These are phyloP conservation scores for Poeciliopsis presidionis DNA, from an alignment of 2,797 vertebrate genomes.

Conservation along the genomic window DNA sequence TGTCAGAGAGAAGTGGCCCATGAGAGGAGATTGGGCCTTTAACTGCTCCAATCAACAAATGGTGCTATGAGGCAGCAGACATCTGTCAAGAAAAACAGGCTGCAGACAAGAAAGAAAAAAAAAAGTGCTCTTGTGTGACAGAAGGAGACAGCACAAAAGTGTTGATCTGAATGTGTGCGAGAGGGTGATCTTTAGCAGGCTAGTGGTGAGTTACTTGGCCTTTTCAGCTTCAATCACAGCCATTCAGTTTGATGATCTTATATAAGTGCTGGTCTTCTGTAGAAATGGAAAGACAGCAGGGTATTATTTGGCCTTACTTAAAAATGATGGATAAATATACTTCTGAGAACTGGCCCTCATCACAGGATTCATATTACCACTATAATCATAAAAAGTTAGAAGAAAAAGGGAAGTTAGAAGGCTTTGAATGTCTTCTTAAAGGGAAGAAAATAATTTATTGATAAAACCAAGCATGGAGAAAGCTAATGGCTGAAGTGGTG, in stretches of 20 bases:
- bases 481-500: neutral
- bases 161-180: slow-evolving; percentile 40
- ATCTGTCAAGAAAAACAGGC: slow-evolving; percentile 55
- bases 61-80: slow-evolving; percentile 60
- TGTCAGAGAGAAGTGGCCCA: slow-evolving; percentile 72
- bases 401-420: slow-evolving; percentile 3
- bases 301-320: slow-evolving; percentile 59
- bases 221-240: slow-evolving; percentile 73
- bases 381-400: slow-evolving; percentile 26
- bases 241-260: slow-evolving; percentile 56
- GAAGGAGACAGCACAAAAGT: slow-evolving; percentile 23
- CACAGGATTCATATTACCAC: slow-evolving; percentile 22
- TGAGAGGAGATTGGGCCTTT: slow-evolving; percentile 65
- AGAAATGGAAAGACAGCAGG: slow-evolving; percentile 35
- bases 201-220: slow-evolving; percentile 64
- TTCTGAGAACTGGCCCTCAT: slow-evolving; percentile 42
- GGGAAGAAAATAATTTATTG: slow-evolving; percentile 13
- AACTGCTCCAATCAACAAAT: slow-evolving; percentile 78
- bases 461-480: slow-evolving; percentile 6
- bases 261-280: slow-evolving; percentile 48
- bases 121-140: slow-evolving; percentile 47
- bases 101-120: slow-evolving; percentile 12
- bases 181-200: slow-evolving; percentile 57
- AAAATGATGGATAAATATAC: slow-evolving; percentile 47
- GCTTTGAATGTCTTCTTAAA: slow-evolving; percentile 8